Conservation (phyloP, 1,140 invertebrate species). For the Mycetomoellerius zeteki region DNA sequence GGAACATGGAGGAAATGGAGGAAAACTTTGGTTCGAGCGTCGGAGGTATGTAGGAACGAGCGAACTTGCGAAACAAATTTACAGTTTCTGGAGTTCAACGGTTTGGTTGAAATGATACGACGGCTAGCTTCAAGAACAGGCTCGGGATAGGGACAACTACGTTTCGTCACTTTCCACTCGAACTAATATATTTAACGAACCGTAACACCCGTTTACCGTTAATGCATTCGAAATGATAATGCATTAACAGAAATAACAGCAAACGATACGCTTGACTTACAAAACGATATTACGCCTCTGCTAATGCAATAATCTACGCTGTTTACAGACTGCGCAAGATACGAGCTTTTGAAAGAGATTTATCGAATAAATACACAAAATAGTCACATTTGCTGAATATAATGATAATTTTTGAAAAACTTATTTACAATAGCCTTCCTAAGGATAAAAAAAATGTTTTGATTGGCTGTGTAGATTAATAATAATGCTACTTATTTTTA, state of each 20-base stretch:
- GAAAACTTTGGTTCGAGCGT: conserved; percentile 19
- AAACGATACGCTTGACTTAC: conserved; percentile 39
- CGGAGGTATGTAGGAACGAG: not conserved
- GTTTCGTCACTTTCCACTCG: conserved; percentile 55
- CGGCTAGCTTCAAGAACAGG: conserved; percentile 33
- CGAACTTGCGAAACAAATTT: conserved; percentile 49
- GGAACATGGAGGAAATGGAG: conserved; percentile 1
- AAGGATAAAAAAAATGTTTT: too few species aligned
- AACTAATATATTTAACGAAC: conserved; percentile 56
- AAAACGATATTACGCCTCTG: conserved; percentile 22
- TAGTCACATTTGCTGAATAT: not conserved
- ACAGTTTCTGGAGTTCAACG: conserved; percentile 44
- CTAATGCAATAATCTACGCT: conserved; percentile 25
- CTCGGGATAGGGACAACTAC: conserved; percentile 26
- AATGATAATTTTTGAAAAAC: not conserved
- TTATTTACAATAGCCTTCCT: conserved; percentile 31
- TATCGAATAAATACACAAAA: conserved; percentile 1
- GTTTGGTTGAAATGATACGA: conserved; percentile 50
- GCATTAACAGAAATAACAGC: conserved; percentile 32
- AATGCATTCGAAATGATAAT: conserved; percentile 40
- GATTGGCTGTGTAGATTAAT: not conserved
- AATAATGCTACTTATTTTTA: not conserved
- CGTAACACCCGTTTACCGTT: not conserved
- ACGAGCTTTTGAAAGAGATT: not conserved
- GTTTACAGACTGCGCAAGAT: not conserved